These are phyloP conservation scores for Epinephelus malabaricus DNA, from an alignment of 2,797 vertebrate species.

Conservation along the genomic window DNA sequence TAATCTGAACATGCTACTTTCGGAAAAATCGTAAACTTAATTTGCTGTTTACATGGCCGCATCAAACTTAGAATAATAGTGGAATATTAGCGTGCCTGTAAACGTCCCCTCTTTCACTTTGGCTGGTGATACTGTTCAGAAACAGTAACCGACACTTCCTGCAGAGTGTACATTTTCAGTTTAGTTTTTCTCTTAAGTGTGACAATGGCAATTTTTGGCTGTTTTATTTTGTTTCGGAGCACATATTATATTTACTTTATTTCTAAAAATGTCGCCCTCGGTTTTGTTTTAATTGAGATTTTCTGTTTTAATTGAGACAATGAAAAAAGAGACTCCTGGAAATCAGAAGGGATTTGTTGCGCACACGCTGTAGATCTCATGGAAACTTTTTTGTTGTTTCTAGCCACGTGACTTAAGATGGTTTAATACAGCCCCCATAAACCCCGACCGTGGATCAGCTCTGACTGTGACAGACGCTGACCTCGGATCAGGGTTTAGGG, in stretches of 20 bases:
- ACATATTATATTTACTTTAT: conserved; percentile 30
- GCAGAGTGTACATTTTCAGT: background rate
- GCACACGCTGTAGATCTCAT: background rate
- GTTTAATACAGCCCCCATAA: conserved; percentile 47
- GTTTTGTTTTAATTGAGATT: conserved; percentile 25
- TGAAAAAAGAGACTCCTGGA: background rate
- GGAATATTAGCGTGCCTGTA: no score
- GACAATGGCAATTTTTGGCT: conserved; percentile 33
- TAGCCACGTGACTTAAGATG: conserved; percentile 71
- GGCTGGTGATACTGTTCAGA: no score
- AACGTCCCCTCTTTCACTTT: no score
- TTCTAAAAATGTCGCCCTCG: conserved; percentile 20
- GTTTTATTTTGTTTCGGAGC: conserved; percentile 17
- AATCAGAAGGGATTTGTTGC: background rate
- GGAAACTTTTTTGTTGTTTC: conserved; percentile 65
- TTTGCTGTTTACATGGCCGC: no score
- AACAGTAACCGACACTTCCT: no score
- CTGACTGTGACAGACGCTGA: background rate
- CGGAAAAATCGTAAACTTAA: no score
- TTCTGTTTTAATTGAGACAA: conserved; percentile 28
- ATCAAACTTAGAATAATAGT: no score
- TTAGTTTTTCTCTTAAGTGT: conserved; percentile 4
- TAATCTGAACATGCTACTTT: no score
- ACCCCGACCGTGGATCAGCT: conserved; percentile 37
- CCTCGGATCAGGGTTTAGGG: conserved; percentile 39